Evolutionary conservation across 2,113 vertebrate species (phyloP).

Genomic region (Pogonocichla stellata): DNA sequence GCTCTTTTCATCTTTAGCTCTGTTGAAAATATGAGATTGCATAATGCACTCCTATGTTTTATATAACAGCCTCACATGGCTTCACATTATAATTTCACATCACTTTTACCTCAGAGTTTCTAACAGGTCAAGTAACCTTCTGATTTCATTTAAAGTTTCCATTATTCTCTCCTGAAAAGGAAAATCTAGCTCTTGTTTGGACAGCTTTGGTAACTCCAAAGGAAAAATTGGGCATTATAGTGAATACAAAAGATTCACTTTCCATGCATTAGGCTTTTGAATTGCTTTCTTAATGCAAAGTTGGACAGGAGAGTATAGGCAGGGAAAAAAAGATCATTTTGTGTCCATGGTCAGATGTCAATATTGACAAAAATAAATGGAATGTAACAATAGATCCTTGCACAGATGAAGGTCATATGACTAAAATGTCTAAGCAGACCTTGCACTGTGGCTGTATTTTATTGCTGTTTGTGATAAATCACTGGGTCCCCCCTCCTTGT

Average conservation of each 20-base stretch:
- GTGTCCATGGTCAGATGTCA: constrained; percentile 71
- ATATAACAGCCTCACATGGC: constrained; percentile 4
- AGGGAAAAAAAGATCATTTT: constrained; percentile 64
- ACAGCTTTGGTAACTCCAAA: constrained; percentile 76
- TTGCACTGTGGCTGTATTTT: not conserved
- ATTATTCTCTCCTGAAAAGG: constrained; percentile 75
- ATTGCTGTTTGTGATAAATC: not conserved
- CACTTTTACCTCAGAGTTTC: constrained; percentile 66
- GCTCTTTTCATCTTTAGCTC: not conserved
- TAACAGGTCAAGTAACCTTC: constrained; percentile 74
- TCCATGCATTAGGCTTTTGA: constrained; percentile 77
- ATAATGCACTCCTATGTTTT: not conserved
- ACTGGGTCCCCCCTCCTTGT: not conserved
- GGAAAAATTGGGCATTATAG: constrained; percentile 75
- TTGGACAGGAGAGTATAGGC: constrained; percentile 48
- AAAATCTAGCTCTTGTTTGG: constrained; percentile 79
- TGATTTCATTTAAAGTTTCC: constrained; percentile 79
- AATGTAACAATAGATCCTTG: constrained; percentile 65
- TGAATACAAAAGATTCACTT: constrained; percentile 76
- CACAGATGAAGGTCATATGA: constrained; percentile 59
- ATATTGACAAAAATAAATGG: constrained; percentile 75
- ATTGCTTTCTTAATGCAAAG: constrained; percentile 73
- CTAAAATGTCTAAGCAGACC: constrained; percentile 21
- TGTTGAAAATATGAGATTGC: constrained; percentile 11
- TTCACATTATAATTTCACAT: constrained; percentile 56